A percentile compares a stretch with the other conserved stretches of the same genome.
These are phyloP conservation scores for Axinella damicornis DNA, from an alignment of 37 sponge, comb jelly and placozoan species.

Conservation along the genomic window DNA sequence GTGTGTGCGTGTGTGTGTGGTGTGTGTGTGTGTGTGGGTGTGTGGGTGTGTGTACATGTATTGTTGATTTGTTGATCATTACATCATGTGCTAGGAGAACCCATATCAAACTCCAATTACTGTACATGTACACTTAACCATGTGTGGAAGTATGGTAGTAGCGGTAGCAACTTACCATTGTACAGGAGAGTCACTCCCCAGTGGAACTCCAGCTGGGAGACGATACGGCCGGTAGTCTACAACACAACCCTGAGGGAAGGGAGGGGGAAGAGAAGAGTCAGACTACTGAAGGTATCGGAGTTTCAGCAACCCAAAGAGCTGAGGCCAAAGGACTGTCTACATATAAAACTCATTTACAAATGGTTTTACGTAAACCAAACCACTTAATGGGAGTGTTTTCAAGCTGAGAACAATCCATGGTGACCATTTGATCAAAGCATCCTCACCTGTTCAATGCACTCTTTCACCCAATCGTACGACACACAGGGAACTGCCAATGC, in stretches of 20 bases:
- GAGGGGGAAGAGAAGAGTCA: background rate
- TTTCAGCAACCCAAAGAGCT: background rate
- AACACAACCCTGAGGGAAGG: conserved; percentile 13
- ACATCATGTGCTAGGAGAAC: no score
- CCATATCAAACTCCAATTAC: no score
- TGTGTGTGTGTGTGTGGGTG: conserved; percentile 25
- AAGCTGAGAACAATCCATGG: no score
- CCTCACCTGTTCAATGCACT: conserved; percentile 61
- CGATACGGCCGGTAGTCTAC: conserved; percentile 16
- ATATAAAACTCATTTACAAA: no score
- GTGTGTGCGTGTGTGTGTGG: conserved; percentile 7
- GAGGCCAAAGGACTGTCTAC: no score
- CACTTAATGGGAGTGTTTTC: no score
- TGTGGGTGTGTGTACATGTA: conserved; percentile 10
- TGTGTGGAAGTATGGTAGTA: no score
- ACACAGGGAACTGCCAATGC: conserved; percentile 74
- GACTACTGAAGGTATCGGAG: no score
- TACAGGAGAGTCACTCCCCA: background rate
- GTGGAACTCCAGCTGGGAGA: conserved; percentile 20
- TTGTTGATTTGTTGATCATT: background rate
- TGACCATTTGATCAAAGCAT: no score
- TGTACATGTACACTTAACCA: no score
- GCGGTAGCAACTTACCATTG: background rate
- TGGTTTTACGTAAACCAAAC: no score
- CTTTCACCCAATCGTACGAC: conserved; percentile 49